phyloP scores from a whole-genome alignment of 2,888 invertebrate genomes.

The Tetragnatha montana region DNA sequence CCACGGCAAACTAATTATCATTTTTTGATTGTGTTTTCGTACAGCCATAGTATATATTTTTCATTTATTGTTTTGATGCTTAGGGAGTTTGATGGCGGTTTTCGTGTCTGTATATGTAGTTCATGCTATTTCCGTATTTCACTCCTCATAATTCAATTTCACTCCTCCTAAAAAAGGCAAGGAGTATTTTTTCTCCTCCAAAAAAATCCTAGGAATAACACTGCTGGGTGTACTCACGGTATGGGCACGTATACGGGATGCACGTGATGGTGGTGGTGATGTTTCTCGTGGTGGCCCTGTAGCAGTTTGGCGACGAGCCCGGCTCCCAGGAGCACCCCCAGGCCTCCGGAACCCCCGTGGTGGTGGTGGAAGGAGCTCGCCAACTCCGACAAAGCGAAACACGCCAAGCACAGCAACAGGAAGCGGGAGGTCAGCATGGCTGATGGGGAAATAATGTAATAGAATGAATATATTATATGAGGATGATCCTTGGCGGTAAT shows the following conservation, averaged over 20 bases:
- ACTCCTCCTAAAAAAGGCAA: too few species aligned
- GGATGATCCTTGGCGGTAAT: neutral
- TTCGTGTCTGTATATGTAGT: too few species aligned
- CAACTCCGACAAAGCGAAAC: conserved; percentile 4
- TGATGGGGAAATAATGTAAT: neutral
- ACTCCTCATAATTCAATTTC: too few species aligned
- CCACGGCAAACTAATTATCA: too few species aligned
- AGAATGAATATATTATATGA: neutral
- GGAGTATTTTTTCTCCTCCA: too few species aligned
- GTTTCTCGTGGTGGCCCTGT: neutral
- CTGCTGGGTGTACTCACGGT: conserved; percentile 66
- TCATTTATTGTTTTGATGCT: too few species aligned
- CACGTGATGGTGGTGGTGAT: conserved; percentile 54
- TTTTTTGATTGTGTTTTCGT: too few species aligned
- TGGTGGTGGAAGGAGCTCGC: conserved; percentile 7
- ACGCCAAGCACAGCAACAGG: neutral
- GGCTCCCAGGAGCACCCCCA: conserved; percentile 39
- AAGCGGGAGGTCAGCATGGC: conserved; percentile 31
- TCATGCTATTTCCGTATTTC: too few species aligned
- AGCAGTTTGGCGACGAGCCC: conserved; percentile 45
- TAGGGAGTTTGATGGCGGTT: too few species aligned
- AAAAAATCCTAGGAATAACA: too few species aligned
- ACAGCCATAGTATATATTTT: too few species aligned
- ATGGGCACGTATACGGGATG: conserved; percentile 51
- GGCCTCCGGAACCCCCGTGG: neutral